These are phyloP conservation scores for Pararge aegeria DNA, from an alignment of 1,140 invertebrate genomes.

Conservation along the genomic window DNA sequence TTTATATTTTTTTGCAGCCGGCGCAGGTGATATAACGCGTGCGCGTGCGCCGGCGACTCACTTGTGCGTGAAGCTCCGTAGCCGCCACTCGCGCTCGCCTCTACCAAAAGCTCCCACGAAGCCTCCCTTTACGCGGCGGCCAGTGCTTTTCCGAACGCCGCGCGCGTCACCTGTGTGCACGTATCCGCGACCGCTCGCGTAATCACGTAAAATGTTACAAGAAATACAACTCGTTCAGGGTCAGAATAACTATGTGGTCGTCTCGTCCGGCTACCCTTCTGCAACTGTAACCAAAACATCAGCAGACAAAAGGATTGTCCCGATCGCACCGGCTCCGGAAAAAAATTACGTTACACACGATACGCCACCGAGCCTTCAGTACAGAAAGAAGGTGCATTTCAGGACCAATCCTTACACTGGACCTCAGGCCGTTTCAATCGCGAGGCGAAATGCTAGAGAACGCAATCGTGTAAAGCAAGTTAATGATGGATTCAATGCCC, in stretches of 20 bases:
- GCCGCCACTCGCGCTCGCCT: constrained; percentile 57
- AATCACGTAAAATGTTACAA: constrained; percentile 74
- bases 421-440: constrained; percentile 90
- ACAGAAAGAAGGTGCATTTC: constrained; percentile 88
- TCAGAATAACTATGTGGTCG: constrained; percentile 81
- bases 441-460: constrained; percentile 94
- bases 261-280: constrained; percentile 72
- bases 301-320: constrained; percentile 72
- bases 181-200: constrained; percentile 45
- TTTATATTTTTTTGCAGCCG: constrained; percentile 78
- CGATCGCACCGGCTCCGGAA: constrained; percentile 80
- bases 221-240: constrained; percentile 78
- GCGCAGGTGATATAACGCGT: constrained; percentile 78
- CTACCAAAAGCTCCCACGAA: constrained; percentile 59
- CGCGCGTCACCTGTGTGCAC: constrained; percentile 55
- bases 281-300: constrained; percentile 56
- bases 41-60: constrained; percentile 74
- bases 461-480: constrained; percentile 97
- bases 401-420: constrained; percentile 81
- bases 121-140: constrained; percentile 51
- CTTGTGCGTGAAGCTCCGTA: constrained; percentile 69
- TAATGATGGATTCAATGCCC: constrained; percentile 94
- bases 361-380: constrained; percentile 76
- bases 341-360: constrained; percentile 76
- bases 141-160: constrained; percentile 63